These are phyloP conservation scores for Cricetomys ansorgei DNA, from an alignment of 2,113 vertebrate genomes.

Conservation along the genomic window DNA sequence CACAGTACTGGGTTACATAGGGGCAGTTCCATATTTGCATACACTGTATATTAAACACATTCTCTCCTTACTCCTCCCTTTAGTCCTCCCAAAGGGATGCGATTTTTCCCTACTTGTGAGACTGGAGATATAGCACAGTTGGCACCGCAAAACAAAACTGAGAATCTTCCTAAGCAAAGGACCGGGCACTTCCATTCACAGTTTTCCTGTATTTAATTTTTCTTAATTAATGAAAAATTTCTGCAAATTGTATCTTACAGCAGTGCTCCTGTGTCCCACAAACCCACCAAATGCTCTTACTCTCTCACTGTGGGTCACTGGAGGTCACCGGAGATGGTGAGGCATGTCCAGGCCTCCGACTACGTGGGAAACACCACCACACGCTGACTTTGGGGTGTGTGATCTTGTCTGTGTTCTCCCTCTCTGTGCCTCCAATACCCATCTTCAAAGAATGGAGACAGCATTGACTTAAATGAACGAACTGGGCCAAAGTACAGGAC, in stretches of 20 bases:
- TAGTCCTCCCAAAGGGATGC: neutral
- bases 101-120: too few relatives aligned
- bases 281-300: neutral
- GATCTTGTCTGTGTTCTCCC: neutral
- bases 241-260: neutral
- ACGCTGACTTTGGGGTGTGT: neutral
- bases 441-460: neutral
- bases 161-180: neutral
- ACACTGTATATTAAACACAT: neutral
- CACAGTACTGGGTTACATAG: neutral
- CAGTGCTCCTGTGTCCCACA: neutral
- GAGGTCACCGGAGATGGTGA: accelerated
- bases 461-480: neutral
- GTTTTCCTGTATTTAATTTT: neutral
- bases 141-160: neutral
- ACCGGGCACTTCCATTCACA: neutral
- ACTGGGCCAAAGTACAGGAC: neutral
- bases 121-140: neutral
- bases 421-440: neutral
- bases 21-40: neutral
- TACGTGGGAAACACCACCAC: accelerated
- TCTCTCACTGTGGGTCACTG: neutral
- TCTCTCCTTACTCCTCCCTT: neutral
- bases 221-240: neutral
- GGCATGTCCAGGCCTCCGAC: accelerated